Conservation (phyloP, 2,888 invertebrate species). For the Tenthredo livida region DNA sequence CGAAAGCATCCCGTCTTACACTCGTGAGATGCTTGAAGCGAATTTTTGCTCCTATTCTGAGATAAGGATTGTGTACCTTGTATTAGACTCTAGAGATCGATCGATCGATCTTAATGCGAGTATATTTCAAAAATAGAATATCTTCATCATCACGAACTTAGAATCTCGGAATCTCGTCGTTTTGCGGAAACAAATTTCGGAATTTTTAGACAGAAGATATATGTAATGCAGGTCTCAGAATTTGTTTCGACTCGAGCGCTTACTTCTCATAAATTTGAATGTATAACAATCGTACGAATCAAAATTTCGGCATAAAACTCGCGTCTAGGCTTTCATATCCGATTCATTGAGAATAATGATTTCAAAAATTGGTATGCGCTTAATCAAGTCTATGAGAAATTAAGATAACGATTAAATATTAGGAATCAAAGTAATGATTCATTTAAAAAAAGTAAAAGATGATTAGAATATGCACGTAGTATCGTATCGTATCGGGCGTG, state of each 20-base stretch:
- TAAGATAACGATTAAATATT: not conserved
- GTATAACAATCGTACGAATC: not conserved
- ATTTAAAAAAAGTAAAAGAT: not conserved
- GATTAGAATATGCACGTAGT: not conserved
- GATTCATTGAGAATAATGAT: not conserved
- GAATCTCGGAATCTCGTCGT: not conserved
- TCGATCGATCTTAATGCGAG: not conserved
- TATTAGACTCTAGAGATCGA: not conserved
- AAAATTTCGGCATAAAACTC: not conserved
- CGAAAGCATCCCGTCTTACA: slow-evolving; percentile 34
- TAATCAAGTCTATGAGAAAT: not conserved
- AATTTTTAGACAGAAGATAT: not conserved
- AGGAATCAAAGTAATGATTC: not conserved
- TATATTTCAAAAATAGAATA: not conserved
- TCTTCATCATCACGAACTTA: not conserved
- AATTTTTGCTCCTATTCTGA: not conserved
- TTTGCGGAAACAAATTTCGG: not conserved
- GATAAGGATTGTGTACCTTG: not conserved
- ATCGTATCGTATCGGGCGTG: slow-evolving; percentile 8
- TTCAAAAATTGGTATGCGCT: not conserved
- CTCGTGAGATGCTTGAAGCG: not conserved
- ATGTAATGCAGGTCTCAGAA: not conserved
- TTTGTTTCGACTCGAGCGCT: not conserved
- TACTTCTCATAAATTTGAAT: not conserved
- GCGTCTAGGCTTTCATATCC: not conserved